These are phyloP conservation scores for Apis florea DNA, from an alignment of 1,140 invertebrate genomes.

Conservation along the genomic window DNA sequence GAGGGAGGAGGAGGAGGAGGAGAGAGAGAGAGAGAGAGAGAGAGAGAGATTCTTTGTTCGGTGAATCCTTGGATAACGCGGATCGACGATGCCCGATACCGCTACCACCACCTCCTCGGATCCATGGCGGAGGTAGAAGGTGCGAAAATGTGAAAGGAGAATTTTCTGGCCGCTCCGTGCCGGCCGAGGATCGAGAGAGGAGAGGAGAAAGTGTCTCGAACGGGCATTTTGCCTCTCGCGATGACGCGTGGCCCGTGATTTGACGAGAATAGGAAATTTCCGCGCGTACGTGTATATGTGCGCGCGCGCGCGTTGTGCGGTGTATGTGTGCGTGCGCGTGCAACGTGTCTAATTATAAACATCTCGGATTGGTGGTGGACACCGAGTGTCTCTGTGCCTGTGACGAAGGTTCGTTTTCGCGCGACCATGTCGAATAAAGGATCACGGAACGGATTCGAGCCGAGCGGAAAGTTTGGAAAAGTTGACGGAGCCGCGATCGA, in stretches of 20 bases:
- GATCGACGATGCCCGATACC: neutral
- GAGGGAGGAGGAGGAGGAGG: too few relatives aligned
- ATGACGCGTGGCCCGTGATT: neutral
- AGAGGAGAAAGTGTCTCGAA: neutral
- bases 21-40: too few relatives aligned
- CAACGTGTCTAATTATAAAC: too few relatives aligned
- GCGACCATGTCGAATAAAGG: too few relatives aligned
- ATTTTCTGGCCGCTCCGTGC: too few relatives aligned
- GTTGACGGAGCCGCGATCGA: constrained; percentile 63
- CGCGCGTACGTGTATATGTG: neutral
- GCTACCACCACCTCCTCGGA: neutral
- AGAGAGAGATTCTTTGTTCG: neutral
- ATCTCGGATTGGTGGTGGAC: too few relatives aligned
- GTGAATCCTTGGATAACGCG: neutral
- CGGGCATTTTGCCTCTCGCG: neutral
- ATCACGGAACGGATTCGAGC: neutral
- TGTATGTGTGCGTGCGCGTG: too few relatives aligned
- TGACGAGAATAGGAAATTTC: neutral
- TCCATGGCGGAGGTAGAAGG: neutral
- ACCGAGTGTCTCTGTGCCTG: too few relatives aligned
- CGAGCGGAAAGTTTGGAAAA: constrained; percentile 33
- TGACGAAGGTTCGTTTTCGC: too few relatives aligned
- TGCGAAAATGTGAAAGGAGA: neutral
- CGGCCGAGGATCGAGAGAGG: too few relatives aligned
- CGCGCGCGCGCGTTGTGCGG: too few relatives aligned